Base-by-base conservation (phyloP, 2,113 vertebrate genomes). In the Camelus dromedarius region DNA sequence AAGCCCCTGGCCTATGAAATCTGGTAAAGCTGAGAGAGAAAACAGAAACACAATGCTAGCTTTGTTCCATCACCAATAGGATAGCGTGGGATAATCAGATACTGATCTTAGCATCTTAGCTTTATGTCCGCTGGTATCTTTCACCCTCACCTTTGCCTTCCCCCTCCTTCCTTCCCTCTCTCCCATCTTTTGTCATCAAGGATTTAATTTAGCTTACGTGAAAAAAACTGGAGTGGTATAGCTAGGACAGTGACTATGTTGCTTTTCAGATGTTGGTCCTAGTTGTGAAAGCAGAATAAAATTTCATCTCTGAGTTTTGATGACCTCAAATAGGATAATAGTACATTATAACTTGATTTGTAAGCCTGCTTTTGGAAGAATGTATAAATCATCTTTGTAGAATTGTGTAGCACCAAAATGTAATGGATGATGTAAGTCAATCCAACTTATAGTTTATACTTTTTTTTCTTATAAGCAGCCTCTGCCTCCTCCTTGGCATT, bases 241-340 rank as follows among this genome's bases (percentile, higher is more conserved):
- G 32, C 54, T 35, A 48, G 26, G 52, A 87, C 4, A 58, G 28
- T 67, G 75, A 95, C 90, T 52, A 46, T 28, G 42, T 76, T 89
- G 72, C 50, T 92, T 95, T 93, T 89, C 56, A 46, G 75, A 94
- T 92, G 81, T 73, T 94, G n/a, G 26, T 42, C 46, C 60, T 87
- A 48, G 9, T 85, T 30, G 83, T 92, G 35, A 94, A 93, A 88
- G 73, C 54, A 91, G 72, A 72, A 42, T 91, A 28, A 86, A 92
- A 91, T 91, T 92, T 80, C 13, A 83, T 95, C 67, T 92, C 64
- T 93, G 67, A 73, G 79, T 91, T 96, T 96, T 90, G 96, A 77
- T 93, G 38, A 91, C 60, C 26, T 85, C 60, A 60, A 96, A 89
- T 73, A 95, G 42, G 42, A 42, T 75, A 91, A 82, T 46, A 76